A percentile compares a stretch with the other conserved stretches of the same genome.
Evolutionary conservation across 2,888 invertebrate species (phyloP).

Genomic region (Trichogramma evanescens): DNA sequence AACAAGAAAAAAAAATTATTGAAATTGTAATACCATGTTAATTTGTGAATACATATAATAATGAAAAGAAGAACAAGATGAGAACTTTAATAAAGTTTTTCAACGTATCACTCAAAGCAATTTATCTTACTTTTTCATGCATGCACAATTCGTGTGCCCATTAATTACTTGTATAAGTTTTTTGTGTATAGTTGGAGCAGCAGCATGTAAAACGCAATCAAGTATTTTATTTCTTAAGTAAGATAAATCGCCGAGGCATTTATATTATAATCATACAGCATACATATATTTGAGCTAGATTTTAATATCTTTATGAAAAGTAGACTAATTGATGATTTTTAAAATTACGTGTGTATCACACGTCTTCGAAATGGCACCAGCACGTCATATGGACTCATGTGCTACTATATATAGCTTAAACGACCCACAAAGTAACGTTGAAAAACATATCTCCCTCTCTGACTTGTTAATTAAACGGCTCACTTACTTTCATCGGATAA

Average conservation of each 20-base stretch:
- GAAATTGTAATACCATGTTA: no score
- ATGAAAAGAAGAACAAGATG: background rate
- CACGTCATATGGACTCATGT: no score
- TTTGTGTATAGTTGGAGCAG: background rate
- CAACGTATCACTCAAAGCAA: slow-evolving; percentile 1
- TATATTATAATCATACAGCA: background rate
- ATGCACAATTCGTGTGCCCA: background rate
- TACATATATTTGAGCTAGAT: background rate
- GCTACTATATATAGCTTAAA: no score
- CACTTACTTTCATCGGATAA: no score
- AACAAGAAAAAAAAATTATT: no score
- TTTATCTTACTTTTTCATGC: background rate
- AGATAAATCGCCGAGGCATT: slow-evolving; percentile 1
- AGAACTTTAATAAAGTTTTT: slow-evolving; percentile 2
- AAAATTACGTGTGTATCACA: background rate
- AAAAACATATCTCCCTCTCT: no score
- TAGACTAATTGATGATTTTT: background rate
- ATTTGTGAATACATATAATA: no score
- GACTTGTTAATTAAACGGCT: no score
- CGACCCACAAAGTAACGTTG: no score
- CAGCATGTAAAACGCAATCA: background rate
- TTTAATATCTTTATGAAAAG: background rate
- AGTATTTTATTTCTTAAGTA: background rate
- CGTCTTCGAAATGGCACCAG: background rate
- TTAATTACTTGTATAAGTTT: slow-evolving; percentile 4